Conservation (phyloP, 1,140 invertebrate species). For the Drosophila mojavensis region DNA sequence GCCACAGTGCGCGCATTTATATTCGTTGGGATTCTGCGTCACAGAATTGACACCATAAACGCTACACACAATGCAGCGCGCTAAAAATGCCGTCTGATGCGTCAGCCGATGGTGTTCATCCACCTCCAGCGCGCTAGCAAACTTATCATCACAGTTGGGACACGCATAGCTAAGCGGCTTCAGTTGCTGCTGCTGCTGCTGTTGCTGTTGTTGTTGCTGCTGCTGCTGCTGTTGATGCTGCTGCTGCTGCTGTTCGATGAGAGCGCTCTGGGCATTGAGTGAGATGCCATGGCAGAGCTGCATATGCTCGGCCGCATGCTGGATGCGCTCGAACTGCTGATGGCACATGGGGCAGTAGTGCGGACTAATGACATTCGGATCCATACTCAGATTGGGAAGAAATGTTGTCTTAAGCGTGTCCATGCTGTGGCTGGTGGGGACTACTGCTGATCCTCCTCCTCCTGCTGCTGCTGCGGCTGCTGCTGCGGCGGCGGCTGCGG, state of each 20-base stretch:
- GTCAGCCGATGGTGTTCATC: constrained; percentile 77
- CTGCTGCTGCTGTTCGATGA: constrained; percentile 58
- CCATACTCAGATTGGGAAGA: constrained; percentile 82
- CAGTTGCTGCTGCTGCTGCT: constrained; percentile 61
- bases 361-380: constrained; percentile 65
- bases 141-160: constrained; percentile 80
- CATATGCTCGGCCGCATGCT: constrained; percentile 77
- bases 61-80: constrained; percentile 74
- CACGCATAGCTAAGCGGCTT: constrained; percentile 68
- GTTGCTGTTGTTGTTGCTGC: constrained; percentile 56
- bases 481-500: constrained; percentile 25
- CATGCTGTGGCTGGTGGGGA: constrained; percentile 41
- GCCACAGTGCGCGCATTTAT: constrained; percentile 78
- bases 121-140: constrained; percentile 67
- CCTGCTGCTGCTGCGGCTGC: constrained; percentile 19
- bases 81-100: constrained; percentile 76
- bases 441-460: constrained; percentile 17
- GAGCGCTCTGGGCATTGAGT: constrained; percentile 58
- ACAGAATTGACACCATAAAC: constrained; percentile 75
- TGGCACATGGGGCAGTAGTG: constrained; percentile 81
- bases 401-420: constrained; percentile 81
- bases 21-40: constrained; percentile 79
- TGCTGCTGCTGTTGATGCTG: constrained; percentile 54
- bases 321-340: constrained; percentile 73
- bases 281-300: constrained; percentile 74